Evolutionary conservation across 37 sponge, comb jelly and placozoan genomes (phyloP).

Genomic region (Dysidea cf. avara): DNA sequence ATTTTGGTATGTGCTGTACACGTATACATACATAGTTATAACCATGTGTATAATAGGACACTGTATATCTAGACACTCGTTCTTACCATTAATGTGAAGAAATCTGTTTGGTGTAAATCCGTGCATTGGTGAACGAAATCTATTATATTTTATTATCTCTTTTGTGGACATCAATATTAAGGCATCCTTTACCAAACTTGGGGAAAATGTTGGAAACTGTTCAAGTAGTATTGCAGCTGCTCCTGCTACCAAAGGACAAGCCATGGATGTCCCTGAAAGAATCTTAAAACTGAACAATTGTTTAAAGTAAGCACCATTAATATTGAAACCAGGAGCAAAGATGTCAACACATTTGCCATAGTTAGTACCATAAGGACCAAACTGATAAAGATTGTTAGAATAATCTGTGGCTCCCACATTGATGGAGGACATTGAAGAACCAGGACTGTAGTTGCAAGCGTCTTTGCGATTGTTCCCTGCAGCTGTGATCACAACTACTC

Average conservation of each 20-base stretch:
- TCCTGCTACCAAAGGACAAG: constrained; percentile 65
- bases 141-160: constrained; percentile 1
- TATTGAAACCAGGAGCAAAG: constrained; percentile 64
- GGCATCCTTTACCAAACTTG: constrained; percentile 21
- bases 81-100: constrained; percentile 46
- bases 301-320: constrained; percentile 45
- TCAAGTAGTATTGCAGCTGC: constrained; percentile 53
- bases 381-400: constrained; percentile 43
- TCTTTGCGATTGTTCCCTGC: constrained; percentile 61
- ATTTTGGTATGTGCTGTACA: too few species aligned
- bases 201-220: constrained; percentile 46
- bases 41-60: too few species aligned
- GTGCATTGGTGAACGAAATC: too few species aligned
- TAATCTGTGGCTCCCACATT: constrained; percentile 59
- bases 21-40: too few species aligned
- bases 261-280: constrained; percentile 65
- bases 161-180: constrained; percentile 19
- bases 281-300: constrained; percentile 30
- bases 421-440: constrained; percentile 39
- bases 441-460: constrained; percentile 54
- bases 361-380: constrained; percentile 31
- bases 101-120: constrained; percentile 52
- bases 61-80: too few species aligned
- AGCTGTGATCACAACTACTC: constrained; percentile 51
- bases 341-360: constrained; percentile 73